These are phyloP conservation scores for Iselma pallidipennis DNA, from an alignment of 2,888 invertebrate genomes.

Conservation along the genomic window DNA sequence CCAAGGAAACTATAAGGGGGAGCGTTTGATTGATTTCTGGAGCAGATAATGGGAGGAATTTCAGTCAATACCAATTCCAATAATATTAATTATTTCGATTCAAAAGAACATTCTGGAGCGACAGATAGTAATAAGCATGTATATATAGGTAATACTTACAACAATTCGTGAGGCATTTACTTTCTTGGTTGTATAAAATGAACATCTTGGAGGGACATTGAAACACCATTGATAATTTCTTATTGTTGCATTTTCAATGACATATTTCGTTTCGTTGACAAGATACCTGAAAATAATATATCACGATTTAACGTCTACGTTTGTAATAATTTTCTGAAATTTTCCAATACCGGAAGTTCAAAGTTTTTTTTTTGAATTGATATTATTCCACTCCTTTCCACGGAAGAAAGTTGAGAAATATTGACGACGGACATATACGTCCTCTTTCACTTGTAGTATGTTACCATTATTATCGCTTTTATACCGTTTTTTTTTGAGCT, in stretches of 20 bases:
- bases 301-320: no score
- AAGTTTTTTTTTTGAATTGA: no score
- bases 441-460: background rate
- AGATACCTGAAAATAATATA: slow-evolving; percentile 63
- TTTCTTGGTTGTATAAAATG: slow-evolving; percentile 70
- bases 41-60: no score
- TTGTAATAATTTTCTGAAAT: no score
- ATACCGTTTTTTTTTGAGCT: no score
- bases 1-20: background rate
- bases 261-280: slow-evolving; percentile 68
- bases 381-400: no score
- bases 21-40: background rate
- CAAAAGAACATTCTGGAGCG: no score
- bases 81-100: no score
- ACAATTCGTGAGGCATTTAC: slow-evolving; percentile 70
- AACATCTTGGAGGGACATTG: slow-evolving; percentile 79
- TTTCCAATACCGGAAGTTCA: no score
- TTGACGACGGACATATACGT: no score
- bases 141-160: slow-evolving; percentile 58
- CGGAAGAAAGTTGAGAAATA: no score
- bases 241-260: slow-evolving; percentile 59
- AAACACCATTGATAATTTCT: slow-evolving; percentile 79
- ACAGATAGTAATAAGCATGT: background rate
- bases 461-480: background rate
- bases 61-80: no score